A percentile compares a stretch with the other conserved stretches of the same genome.
These are phyloP conservation scores for Ennomos erosarius DNA, from an alignment of 2,888 invertebrate species.

Conservation along the genomic window DNA sequence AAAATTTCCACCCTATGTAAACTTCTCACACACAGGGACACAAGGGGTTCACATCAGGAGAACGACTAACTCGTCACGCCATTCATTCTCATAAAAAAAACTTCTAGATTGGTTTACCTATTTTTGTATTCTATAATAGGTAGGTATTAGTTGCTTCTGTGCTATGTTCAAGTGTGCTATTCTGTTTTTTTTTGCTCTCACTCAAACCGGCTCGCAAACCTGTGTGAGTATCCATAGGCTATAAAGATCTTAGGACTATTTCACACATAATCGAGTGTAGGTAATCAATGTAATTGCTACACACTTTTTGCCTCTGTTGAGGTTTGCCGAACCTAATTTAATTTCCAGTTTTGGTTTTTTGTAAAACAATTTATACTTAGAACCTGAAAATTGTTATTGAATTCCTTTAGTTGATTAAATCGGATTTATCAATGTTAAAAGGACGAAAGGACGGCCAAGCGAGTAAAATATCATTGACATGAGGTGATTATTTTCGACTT, in stretches of 20 bases:
- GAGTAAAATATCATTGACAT: constrained; percentile 10
- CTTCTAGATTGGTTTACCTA: background rate
- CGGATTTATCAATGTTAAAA: constrained; percentile 2
- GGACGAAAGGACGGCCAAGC: constrained; percentile 7
- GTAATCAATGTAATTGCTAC: constrained; percentile 29
- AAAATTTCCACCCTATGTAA: too few relatives aligned
- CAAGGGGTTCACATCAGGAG: too few relatives aligned
- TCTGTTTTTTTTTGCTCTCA: constrained; percentile 2
- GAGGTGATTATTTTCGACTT: too few relatives aligned
- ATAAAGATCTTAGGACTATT: constrained; percentile 25
- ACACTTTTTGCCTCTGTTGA: constrained; percentile 30
- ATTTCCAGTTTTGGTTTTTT: constrained; percentile 3
- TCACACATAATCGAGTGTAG: constrained; percentile 21
- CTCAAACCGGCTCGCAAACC: constrained; percentile 17
- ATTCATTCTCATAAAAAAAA: too few relatives aligned
- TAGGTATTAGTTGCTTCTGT: constrained; percentile 19
- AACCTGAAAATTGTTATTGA: background rate
- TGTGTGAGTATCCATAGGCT: constrained; percentile 1
- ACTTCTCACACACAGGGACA: too few relatives aligned
- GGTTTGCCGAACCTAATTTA: constrained; percentile 5
- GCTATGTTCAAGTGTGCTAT: constrained; percentile 9
- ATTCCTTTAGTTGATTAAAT: constrained; percentile 3
- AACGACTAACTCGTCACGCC: too few relatives aligned
- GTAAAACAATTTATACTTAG: background rate
- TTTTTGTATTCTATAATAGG: constrained; percentile 6